Conservation (phyloP, 2,888 invertebrate species). For the Sinopyrophorus schimmeli region DNA sequence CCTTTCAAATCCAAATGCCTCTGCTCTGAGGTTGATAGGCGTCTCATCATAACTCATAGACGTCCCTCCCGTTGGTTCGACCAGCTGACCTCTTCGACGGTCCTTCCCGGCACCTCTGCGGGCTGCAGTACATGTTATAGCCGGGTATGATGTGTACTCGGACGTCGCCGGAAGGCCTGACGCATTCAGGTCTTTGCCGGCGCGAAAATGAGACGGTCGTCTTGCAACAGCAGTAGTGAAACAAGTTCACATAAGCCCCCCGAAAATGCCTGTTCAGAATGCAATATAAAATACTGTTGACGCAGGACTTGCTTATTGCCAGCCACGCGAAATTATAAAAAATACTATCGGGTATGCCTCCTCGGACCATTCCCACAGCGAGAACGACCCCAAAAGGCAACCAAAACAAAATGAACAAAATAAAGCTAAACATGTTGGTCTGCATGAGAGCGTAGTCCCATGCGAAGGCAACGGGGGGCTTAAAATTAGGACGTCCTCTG, state of each 20-base stretch:
- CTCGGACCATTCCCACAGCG: slow-evolving; percentile 60
- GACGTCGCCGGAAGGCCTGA: slow-evolving; percentile 63
- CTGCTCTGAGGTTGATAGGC: slow-evolving; percentile 42
- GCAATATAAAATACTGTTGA: slow-evolving; percentile 69
- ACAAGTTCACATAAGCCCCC: slow-evolving; percentile 71
- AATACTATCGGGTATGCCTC: slow-evolving; percentile 56
- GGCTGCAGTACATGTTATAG: slow-evolving; percentile 69
- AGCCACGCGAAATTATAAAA: slow-evolving; percentile 72
- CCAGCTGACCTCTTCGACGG: slow-evolving; percentile 51
- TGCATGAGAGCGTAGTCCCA: slow-evolving; percentile 66
- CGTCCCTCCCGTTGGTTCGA: slow-evolving; percentile 59
- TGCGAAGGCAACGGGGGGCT: slow-evolving; percentile 64
- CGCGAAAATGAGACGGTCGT: slow-evolving; percentile 69
- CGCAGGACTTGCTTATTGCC: slow-evolving; percentile 69
- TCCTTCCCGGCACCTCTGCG: slow-evolving; percentile 57
- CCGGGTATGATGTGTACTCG: slow-evolving; percentile 75
- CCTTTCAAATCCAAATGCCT: slow-evolving; percentile 53
- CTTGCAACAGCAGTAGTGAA: slow-evolving; percentile 81
- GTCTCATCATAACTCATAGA: slow-evolving; percentile 62
- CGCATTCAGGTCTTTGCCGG: slow-evolving; percentile 59
- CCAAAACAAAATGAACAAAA: slow-evolving; percentile 68
- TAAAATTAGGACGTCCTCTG: slow-evolving; percentile 62
- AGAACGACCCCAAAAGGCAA: slow-evolving; percentile 67
- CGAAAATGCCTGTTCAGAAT: slow-evolving; percentile 69
- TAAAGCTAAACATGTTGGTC: slow-evolving; percentile 67